Evolutionary conservation across 2,888 invertebrate genomes (phyloP), one percentile per base, ranked within the genome.

Genomic region (Automeris io): DNA sequence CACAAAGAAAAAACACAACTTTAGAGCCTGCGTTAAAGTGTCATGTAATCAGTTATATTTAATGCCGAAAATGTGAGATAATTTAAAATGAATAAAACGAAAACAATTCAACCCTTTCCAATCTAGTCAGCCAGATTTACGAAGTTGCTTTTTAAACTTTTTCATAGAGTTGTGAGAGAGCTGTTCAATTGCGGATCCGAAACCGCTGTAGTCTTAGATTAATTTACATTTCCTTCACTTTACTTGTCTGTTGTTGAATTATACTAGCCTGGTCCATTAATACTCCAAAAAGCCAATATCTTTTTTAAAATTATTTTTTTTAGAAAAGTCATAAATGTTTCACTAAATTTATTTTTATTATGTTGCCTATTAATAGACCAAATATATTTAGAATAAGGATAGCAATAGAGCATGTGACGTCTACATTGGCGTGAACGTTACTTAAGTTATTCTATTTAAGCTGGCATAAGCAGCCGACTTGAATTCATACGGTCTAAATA

Each of bases 401-500:
- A 18, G 22, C 6, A 23, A 13, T 18, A 11, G 7, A 32, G 12
- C 31, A 11, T 18, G n/a, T 32, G 34, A 19, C 49, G 57, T 55
- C 51, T 29, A 42, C 46, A 48, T 56, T 54, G 46, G 50, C 54
- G 49, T 44, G 44, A 42, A 47, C 47, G 50, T 47, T 46, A 42
- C 47, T 52, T 41, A 54, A 59, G 54, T 61, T 61, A 54, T 57
- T 58, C 59, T 61, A 60, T 65, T 61, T 57, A 60, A 66, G 62
- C 47, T 54, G 56, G 54, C 62, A 62, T 67, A 68, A 66, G 65
- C 59, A 63, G 67, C 53, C 62, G 58, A 63, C 61, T 65, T 61
- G 57, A 65, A 70, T 73, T 72, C 70, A 73, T 71, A 65, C 79
- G 74, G 73, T 78, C 80, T 75, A 78, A 75, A 82, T 80, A 74